Percentiles rank a stretch among this genome's conserved stretches.
Evolutionary conservation across 2,888 invertebrate genomes (phyloP).

Genomic region (Meloe dianella): DNA sequence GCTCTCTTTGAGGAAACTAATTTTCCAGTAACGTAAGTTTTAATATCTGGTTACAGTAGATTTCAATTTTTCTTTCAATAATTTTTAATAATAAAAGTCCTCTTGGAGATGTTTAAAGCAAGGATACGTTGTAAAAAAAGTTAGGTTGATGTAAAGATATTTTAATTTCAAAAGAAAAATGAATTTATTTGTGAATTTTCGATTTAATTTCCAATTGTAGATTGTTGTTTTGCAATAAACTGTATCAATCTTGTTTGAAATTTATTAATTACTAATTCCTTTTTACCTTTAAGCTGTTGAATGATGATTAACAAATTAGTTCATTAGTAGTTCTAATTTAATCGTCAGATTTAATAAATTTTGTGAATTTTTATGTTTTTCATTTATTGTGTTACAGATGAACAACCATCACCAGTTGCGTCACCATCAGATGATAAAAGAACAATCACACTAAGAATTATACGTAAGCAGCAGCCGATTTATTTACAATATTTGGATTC

Average conservation of each 20-base stretch:
- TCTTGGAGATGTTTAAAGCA: conserved; percentile 31
- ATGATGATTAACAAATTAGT: conserved; percentile 26
- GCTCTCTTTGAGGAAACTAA: conserved; percentile 30
- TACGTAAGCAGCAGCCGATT: no score
- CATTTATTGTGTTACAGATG: conserved; percentile 44
- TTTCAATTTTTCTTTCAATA: not conserved
- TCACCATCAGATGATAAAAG: conserved; percentile 43
- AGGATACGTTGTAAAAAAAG: conserved; percentile 24
- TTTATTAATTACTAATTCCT: conserved; percentile 29
- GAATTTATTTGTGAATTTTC: conserved; percentile 23
- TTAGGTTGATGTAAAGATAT: conserved; percentile 29
- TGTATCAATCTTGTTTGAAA: conserved; percentile 39
- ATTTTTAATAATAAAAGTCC: conserved; percentile 11
- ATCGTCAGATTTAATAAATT: not conserved
- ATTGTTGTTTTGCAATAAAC: conserved; percentile 49
- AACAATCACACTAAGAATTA: no score
- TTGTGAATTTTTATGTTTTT: conserved; percentile 17
- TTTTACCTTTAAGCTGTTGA: conserved; percentile 31
- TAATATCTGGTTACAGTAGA: conserved; percentile 1
- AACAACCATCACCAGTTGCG: conserved; percentile 43
- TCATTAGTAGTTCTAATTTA: conserved; percentile 7
- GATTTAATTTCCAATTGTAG: conserved; percentile 41
- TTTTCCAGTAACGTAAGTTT: no score
- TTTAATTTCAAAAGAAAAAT: not conserved
- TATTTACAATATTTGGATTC: conserved; percentile 52